Conservation (phyloP, 2,797 vertebrate species). For the Triplophysa yarkandensis region DNA sequence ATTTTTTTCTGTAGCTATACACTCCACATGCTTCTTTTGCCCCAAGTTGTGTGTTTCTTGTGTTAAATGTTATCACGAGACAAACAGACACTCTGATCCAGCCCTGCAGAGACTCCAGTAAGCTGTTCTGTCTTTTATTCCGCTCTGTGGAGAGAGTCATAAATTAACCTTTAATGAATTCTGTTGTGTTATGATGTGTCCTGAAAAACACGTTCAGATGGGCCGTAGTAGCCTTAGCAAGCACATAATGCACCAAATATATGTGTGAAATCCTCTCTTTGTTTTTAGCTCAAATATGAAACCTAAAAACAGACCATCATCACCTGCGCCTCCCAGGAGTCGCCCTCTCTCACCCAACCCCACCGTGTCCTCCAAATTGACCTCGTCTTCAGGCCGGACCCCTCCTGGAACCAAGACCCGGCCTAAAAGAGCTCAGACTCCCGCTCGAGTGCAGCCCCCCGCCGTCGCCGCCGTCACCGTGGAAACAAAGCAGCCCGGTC, state of each 20-base stretch:
- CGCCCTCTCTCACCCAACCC: constrained; percentile 80
- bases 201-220: too few species aligned
- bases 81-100: constrained; percentile 55
- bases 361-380: constrained; percentile 60
- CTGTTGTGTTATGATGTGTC: constrained; percentile 6
- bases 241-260: neutral
- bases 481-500: constrained; percentile 62
- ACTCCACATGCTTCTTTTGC: neutral
- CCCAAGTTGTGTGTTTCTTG: constrained; percentile 13
- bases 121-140: constrained; percentile 18
- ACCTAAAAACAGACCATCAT: constrained; percentile 81
- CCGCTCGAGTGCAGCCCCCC: constrained; percentile 69
- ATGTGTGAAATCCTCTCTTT: neutral
- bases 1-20: too few species aligned
- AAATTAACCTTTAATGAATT: constrained; percentile 6
- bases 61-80: constrained; percentile 47
- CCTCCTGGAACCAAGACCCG: constrained; percentile 78
- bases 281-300: constrained; percentile 69
- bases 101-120: constrained; percentile 48
- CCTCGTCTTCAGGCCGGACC: constrained; percentile 65
- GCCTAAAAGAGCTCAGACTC: constrained; percentile 77
- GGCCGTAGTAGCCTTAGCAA: too few species aligned
- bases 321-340: constrained; percentile 81
- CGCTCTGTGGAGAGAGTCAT: constrained; percentile 22
- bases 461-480: constrained; percentile 67